Conservation (phyloP, 2,113 vertebrate genomes). For the Alethe diademata region DNA sequence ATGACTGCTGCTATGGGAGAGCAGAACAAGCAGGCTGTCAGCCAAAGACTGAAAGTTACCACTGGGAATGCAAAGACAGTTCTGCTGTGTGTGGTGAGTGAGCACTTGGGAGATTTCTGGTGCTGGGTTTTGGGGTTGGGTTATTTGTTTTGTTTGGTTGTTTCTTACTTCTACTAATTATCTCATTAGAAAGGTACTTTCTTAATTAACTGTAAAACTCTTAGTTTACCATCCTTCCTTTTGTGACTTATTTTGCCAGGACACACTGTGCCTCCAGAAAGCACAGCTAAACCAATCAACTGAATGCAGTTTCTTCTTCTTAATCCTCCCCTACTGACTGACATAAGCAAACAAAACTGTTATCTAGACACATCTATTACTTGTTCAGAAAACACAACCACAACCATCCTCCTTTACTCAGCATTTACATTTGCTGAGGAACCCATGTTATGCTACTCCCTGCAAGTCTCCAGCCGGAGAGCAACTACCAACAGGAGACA, state of each 20-base stretch:
- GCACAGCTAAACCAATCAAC: neutral
- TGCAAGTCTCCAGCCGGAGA: neutral
- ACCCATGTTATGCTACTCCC: neutral
- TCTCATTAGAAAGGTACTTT: neutral
- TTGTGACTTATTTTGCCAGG: neutral
- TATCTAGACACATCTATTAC: neutral
- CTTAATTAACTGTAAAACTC: neutral
- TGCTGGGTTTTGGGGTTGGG: neutral
- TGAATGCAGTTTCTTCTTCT: neutral
- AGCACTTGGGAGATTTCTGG: neutral
- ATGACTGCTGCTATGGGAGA: constrained; percentile 71
- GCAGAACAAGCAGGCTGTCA: constrained; percentile 59
- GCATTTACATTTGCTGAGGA: neutral
- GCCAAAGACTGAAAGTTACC: constrained; percentile 63
- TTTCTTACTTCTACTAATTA: neutral
- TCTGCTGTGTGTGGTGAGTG: constrained; percentile 62
- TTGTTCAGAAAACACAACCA: neutral
- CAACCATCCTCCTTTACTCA: neutral
- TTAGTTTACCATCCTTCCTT: neutral
- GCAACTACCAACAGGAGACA: neutral
- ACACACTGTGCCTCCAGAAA: neutral
- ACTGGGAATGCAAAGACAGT: constrained; percentile 64
- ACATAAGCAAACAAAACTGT: neutral
- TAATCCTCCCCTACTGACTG: neutral
- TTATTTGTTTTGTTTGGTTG: neutral